These are phyloP conservation scores for Oreochromis spilurus DNA, from an alignment of 2,113 vertebrate species.

Conservation along the genomic window DNA sequence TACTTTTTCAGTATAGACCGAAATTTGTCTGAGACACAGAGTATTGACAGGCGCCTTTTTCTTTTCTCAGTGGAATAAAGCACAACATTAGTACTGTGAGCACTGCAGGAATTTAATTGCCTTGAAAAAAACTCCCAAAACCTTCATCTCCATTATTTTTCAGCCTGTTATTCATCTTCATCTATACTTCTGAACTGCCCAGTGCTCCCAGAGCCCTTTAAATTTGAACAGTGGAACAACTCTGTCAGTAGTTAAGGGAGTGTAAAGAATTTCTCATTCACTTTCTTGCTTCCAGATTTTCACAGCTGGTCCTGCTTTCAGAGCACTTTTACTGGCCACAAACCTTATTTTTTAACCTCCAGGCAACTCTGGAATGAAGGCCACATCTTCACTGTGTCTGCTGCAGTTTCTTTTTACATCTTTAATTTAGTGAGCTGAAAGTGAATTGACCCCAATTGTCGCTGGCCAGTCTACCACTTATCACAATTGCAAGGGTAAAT, in stretches of 20 bases:
- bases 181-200: background rate
- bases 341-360: constrained; percentile 4
- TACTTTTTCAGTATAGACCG: background rate
- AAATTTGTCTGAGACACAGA: background rate
- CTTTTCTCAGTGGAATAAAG: background rate
- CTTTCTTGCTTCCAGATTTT: constrained; percentile 7
- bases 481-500: constrained; percentile 27
- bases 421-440: constrained; percentile 44
- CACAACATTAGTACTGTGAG: background rate
- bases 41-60: background rate
- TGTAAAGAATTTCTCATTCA: constrained; percentile 7
- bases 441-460: constrained; percentile 44
- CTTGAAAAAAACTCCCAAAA: background rate
- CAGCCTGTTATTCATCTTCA: constrained; percentile 2
- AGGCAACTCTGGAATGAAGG: constrained; percentile 19
- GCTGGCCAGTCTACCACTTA: constrained; percentile 15
- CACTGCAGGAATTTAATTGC: background rate
- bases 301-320: constrained; percentile 14
- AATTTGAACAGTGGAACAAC: constrained; percentile 9
- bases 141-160: background rate
- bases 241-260: background rate
- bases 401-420: constrained; percentile 45
- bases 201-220: background rate
- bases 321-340: background rate
- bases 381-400: constrained; percentile 4